Evolutionary conservation across 2,797 vertebrate species (phyloP).

Genomic region (Passerculus sandwichensis): DNA sequence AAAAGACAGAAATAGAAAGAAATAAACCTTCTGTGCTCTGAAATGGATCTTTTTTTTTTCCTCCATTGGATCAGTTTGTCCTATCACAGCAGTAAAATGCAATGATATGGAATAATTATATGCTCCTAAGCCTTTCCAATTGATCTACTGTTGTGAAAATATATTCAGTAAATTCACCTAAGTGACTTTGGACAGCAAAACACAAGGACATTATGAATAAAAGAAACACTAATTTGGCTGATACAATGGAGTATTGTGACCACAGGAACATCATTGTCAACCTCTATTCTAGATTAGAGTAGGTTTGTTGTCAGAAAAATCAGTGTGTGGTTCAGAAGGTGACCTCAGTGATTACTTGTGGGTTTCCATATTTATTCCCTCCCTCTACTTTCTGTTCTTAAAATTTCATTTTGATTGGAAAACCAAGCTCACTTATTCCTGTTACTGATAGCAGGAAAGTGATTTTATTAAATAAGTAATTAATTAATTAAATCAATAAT

Average conservation of each 20-base stretch:
- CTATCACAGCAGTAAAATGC: slow-evolving; percentile 38
- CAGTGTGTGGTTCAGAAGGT: background rate
- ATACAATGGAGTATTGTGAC: slow-evolving; percentile 10
- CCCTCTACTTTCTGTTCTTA: background rate
- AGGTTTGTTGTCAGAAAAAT: slow-evolving; percentile 40
- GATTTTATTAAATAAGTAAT: background rate
- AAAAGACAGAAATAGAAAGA: background rate
- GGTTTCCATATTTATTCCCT: background rate
- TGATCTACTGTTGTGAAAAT: slow-evolving; percentile 57
- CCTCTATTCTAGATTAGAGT: background rate
- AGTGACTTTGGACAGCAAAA: slow-evolving; percentile 50
- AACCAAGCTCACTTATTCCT: background rate
- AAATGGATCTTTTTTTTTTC: background rate
- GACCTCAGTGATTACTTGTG: background rate
- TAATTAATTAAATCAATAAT: background rate
- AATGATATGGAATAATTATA: slow-evolving; percentile 55
- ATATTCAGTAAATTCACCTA: slow-evolving; percentile 59
- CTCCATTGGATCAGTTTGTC: background rate
- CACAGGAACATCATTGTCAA: slow-evolving; percentile 20
- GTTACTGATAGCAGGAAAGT: background rate
- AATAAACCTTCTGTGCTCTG: background rate
- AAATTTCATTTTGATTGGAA: background rate
- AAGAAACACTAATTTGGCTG: slow-evolving; percentile 28
- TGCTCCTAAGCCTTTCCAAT: slow-evolving; percentile 42
- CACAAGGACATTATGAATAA: slow-evolving; percentile 43